Conservation (phyloP, 2,113 vertebrate genomes). For the Malurus alboscapulatus region DNA sequence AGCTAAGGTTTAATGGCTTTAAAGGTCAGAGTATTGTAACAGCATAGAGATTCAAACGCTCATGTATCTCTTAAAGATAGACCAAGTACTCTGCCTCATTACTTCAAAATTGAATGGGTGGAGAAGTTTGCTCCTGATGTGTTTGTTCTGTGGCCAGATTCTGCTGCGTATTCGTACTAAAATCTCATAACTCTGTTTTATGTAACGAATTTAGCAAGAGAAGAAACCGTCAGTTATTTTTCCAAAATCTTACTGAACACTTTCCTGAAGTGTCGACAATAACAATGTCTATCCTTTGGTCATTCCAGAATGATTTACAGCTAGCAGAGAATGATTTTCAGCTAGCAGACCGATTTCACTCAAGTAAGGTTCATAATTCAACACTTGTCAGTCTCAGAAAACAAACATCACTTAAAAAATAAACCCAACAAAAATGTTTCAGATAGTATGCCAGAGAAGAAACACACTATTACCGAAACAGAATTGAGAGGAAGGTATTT, state of each 20-base stretch:
- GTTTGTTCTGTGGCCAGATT: not conserved
- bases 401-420: not conserved
- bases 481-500: not conserved
- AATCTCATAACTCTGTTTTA: not conserved
- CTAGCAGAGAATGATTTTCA: not conserved
- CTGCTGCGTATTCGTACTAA: not conserved
- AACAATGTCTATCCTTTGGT: not conserved
- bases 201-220: not conserved
- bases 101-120: not conserved
- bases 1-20: conserved; percentile 13
- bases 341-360: not conserved
- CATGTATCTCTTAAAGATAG: not conserved
- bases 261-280: not conserved
- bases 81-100: not conserved
- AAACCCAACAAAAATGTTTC: not conserved
- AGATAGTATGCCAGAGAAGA: not conserved
- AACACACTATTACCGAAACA: not conserved
- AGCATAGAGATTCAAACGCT: not conserved
- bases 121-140: not conserved
- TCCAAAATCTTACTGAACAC: not conserved
- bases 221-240: not conserved
- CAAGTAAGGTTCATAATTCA: not conserved
- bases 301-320: not conserved
- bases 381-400: not conserved
- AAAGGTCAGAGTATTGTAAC: conserved; percentile 3